Percentiles rank a stretch among this genome's conserved stretches.
Conservation (phyloP, 2,888 invertebrate genomes). For the Pycnomerus fuliginosus region DNA sequence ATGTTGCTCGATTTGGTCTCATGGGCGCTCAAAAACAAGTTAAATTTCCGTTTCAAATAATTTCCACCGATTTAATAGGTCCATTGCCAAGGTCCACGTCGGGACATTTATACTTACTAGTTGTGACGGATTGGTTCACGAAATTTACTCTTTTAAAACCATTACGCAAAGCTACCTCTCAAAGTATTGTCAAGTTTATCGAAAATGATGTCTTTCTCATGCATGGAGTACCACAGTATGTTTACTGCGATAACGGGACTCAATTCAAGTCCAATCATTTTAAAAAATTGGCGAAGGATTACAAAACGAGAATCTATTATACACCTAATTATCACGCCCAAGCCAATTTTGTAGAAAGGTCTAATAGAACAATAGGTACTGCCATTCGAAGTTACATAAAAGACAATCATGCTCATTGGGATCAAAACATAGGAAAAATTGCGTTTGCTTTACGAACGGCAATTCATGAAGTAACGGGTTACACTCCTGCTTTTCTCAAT, state of each 20-base stretch:
- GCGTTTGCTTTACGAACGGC: background rate
- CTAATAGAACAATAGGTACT: no score
- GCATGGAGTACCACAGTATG: background rate
- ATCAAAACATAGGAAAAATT: background rate
- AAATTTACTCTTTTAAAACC: background rate
- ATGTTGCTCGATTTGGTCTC: conserved; percentile 19
- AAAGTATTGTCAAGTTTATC: background rate
- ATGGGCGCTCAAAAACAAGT: conserved; percentile 26
- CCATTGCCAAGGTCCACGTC: conserved; percentile 25
- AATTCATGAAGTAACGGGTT: no score
- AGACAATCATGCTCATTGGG: background rate
- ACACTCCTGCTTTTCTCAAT: no score
- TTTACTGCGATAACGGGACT: background rate
- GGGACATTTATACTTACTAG: conserved; percentile 4
- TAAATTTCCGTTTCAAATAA: conserved; percentile 24
- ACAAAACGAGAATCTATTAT: background rate
- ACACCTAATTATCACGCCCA: no score
- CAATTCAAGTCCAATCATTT: background rate
- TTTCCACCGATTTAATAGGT: conserved; percentile 27
- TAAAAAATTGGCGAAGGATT: background rate
- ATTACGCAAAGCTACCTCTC: background rate
- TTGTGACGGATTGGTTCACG: background rate
- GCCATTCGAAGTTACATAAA: background rate
- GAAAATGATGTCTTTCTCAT: background rate
- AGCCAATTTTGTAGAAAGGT: background rate